phyloP scores from a whole-genome alignment of 2,113 vertebrate genomes.

The Garra rufa region DNA sequence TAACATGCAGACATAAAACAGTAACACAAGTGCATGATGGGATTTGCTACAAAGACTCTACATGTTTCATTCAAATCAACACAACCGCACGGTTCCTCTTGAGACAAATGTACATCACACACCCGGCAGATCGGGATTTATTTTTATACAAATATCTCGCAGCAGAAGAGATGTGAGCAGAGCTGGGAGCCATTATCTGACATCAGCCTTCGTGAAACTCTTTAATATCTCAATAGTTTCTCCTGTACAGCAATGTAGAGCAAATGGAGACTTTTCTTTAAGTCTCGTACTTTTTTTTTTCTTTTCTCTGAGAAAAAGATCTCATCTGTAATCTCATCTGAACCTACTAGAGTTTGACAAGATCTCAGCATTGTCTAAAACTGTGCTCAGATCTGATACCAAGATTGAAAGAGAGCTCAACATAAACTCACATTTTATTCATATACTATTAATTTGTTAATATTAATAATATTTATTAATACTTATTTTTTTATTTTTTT shows the following conservation, averaged over 20 bases:
- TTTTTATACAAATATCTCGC: slow-evolving; percentile 39
- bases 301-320: neutral
- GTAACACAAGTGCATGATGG: slow-evolving; percentile 31
- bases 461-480: no score
- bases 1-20: slow-evolving; percentile 34
- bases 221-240: slow-evolving; percentile 19
- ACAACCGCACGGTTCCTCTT: slow-evolving; percentile 10
- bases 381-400: neutral
- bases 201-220: slow-evolving; percentile 30
- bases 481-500: no score
- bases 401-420: neutral
- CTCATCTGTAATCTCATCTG: neutral
- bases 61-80: slow-evolving; percentile 49
- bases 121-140: slow-evolving; percentile 26
- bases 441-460: no score
- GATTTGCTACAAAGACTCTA: slow-evolving; percentile 36
- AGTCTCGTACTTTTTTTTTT: neutral
- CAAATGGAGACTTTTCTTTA: neutral
- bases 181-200: slow-evolving; percentile 38
- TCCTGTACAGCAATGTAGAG: neutral
- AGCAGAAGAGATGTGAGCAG: slow-evolving; percentile 30
- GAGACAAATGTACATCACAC: slow-evolving; percentile 38
- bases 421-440: no score
- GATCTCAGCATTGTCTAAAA: no score
- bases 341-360: no score